Base-by-base conservation (phyloP, 1,140 invertebrate genomes). In the Subanguina moxae region DNA sequence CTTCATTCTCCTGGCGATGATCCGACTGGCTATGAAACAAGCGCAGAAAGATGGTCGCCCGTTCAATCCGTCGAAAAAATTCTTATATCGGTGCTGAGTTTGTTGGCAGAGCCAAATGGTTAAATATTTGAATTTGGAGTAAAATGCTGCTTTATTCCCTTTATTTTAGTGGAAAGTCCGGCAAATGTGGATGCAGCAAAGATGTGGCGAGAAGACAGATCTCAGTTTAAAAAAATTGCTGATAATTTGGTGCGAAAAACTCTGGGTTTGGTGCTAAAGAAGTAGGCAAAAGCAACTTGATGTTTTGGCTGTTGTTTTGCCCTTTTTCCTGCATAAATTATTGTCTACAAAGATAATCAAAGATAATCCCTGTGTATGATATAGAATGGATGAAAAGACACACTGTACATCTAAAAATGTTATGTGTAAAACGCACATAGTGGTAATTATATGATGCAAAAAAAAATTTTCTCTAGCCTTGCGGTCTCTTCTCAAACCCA, bases 1-100 rank as follows among this genome's bases (percentile, higher is more conserved):
- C 38, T 61, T 8, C 58, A 61, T 28, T 61, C 58, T 32, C 58
- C 58, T 43, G 58, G 58, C n/a, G 95, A 99, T 86, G 96, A 99
- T 86, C 96, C 96, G 0, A 96, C 96, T 89, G 95, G 95, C 0
- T 99, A 99, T 82, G 96, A 99, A 84, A 91, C 91, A 32, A 96
- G 92, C 82, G 90, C 93, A 9, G 96, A 99, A 85, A 86, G 95
- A 72, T 94, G 92, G 92, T 96, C 93, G 82, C 95, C 96, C 0
- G 95, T 98, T 0, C 95, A 98, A 84, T 97, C 93, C 84, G 93
- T 99, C 0, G 95, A 99, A 84, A 99, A 99, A 85, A 98, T 99
- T 77, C 86, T 99, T 28, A 86, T 99, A 0, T 97, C 94, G 64
- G 96, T 99, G 58, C 90, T 99, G 66, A 96, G 93, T 82, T 96